Evolutionary conservation across 2,797 vertebrate genomes (phyloP), one percentile per base, ranked within the genome.

Genomic region (Catharus ustulatus): DNA sequence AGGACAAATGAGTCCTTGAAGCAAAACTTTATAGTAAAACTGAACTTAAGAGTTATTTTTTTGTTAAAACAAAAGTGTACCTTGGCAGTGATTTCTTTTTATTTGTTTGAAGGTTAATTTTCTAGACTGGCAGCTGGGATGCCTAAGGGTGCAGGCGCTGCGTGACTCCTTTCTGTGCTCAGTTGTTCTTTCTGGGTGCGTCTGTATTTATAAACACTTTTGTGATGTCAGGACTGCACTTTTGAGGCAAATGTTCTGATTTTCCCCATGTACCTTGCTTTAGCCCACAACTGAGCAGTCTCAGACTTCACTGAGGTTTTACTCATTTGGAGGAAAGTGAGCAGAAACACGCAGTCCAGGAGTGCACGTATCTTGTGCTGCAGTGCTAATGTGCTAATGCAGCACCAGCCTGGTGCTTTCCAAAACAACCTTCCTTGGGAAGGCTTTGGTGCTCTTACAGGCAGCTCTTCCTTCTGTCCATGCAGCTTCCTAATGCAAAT

Each of bases 281-380:
- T 63, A 26, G 17, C 34, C 78, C 16, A 2, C 73, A 46, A 45
- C 6, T 76, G 55, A 84, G 12, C 51, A n/a, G 23, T 13, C 26
- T 63, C 9, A 30, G 48, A n/a, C 19, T 72, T 84, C 5, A 57
- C 1, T 15, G 54, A 90, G 22, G 13, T 46, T 93, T 84, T 2
- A 0, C 63, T 84, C 27, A 8, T 15, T 74, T 68, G 63, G 34
- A 16, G 58, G 67, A 57, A 42, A 84, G 29, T 17, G n/a, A 76
- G 18, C 29, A 15, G 20, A 45, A 69, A 20, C 0, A 0, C 12
- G 18, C 16, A 21, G 72, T n/a, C 22, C 20, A 34, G 16, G 42
- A 64, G 26, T 2, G 4, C 18, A 1, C 1, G 1, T 21, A 9
- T 38, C 20, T 78, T 4, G 1, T 75, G 46, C 22, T 40, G 38